These are phyloP conservation scores for Alouatta caraya DNA, from an alignment of 2,797 vertebrate species.

Conservation along the genomic window DNA sequence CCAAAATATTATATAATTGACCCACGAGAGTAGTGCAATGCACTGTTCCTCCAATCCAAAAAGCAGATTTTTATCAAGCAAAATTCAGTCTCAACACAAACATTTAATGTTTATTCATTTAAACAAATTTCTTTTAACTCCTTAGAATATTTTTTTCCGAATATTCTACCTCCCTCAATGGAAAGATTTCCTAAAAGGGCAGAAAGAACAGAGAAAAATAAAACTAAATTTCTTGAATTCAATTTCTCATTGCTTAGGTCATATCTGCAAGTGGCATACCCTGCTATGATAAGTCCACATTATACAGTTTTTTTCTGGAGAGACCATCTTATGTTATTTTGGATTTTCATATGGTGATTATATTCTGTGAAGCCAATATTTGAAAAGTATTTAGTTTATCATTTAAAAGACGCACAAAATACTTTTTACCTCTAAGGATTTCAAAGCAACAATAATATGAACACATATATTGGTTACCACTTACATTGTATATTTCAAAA, in stretches of 20 bases:
- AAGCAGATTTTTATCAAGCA: background rate
- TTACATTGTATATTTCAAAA: background rate
- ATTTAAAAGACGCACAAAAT: background rate
- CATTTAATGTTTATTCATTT: background rate
- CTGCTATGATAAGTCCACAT: background rate
- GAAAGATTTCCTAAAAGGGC: background rate
- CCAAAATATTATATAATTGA: background rate
- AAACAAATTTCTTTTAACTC: background rate
- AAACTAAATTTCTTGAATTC: background rate
- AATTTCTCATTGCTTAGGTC: background rate
- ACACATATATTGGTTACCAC: background rate
- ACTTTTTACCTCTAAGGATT: background rate
- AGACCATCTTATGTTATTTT: conserved; percentile 58
- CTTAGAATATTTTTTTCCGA: background rate
- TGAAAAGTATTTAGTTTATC: conserved; percentile 34
- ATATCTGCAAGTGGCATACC: background rate
- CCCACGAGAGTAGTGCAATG: background rate
- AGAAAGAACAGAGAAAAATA: background rate
- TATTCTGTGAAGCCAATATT: conserved; percentile 61
- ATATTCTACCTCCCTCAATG: background rate
- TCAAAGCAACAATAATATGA: background rate
- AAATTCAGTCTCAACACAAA: background rate
- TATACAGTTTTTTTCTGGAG: conserved; percentile 57
- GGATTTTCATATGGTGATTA: conserved; percentile 54
- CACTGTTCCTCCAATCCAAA: background rate